Evolutionary conservation across 2,888 invertebrate genomes (phyloP).

Genomic region (Philereme transversata): DNA sequence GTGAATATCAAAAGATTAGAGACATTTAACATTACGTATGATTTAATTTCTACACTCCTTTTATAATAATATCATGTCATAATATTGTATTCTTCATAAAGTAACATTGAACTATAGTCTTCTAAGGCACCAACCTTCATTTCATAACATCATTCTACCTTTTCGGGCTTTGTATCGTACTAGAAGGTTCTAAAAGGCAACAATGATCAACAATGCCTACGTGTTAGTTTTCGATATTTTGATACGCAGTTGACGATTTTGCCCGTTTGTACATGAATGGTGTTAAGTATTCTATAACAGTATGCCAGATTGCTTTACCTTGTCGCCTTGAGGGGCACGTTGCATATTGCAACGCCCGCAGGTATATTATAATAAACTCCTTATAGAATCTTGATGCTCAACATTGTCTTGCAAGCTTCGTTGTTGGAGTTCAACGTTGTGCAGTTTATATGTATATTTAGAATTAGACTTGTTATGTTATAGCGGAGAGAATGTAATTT

Average conservation of each 20-base stretch:
- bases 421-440: slow-evolving; percentile 7
- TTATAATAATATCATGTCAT: background rate
- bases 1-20: no score
- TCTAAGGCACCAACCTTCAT: slow-evolving; percentile 12
- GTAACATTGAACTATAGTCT: background rate
- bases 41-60: background rate
- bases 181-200: slow-evolving; percentile 30
- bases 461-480: background rate
- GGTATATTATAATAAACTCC: slow-evolving; percentile 37
- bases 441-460: background rate
- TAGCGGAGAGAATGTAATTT: background rate
- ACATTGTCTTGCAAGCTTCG: slow-evolving; percentile 14
- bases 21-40: no score
- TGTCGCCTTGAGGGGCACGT: slow-evolving; percentile 63
- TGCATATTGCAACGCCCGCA: slow-evolving; percentile 62
- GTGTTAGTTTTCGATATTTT: slow-evolving; percentile 47
- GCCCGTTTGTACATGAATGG: slow-evolving; percentile 65
- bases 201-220: slow-evolving; percentile 39
- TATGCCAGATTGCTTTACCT: slow-evolving; percentile 70
- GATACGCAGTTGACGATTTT: slow-evolving; percentile 59
- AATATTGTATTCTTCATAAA: slow-evolving; percentile 3
- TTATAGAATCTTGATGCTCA: slow-evolving; percentile 35
- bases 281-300: slow-evolving; percentile 65
- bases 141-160: slow-evolving; percentile 6
- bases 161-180: slow-evolving; percentile 11